Evolutionary conservation across 2,888 invertebrate genomes (phyloP).

Genomic region (Hoplodrina blanda): DNA sequence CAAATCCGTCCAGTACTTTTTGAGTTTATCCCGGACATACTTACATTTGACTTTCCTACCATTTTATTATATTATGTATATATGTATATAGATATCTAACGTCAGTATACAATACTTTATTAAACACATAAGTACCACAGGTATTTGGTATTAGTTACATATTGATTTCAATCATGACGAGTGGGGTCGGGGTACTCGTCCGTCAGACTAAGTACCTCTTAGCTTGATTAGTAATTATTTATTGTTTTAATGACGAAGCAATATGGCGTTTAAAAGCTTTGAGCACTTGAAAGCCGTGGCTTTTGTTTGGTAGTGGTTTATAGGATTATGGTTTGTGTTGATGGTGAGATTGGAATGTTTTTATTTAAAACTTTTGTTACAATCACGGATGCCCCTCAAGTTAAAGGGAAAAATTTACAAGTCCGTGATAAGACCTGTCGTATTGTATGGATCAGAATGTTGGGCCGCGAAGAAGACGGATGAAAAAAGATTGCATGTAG

Average conservation of each 20-base stretch:
- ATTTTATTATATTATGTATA: too few species aligned
- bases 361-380: too few species aligned
- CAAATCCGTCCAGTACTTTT: too few species aligned
- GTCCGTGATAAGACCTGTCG: too few species aligned
- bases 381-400: too few species aligned
- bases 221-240: slow-evolving; percentile 34
- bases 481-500: too few species aligned
- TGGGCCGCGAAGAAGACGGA: too few species aligned
- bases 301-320: background rate
- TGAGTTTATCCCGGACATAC: too few species aligned
- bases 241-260: slow-evolving; percentile 44
- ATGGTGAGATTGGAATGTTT: background rate
- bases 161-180: slow-evolving; percentile 38
- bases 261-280: slow-evolving; percentile 24
- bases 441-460: too few species aligned
- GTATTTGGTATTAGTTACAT: slow-evolving; percentile 3
- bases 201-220: slow-evolving; percentile 26
- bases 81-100: background rate
- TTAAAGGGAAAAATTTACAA: too few species aligned
- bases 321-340: background rate
- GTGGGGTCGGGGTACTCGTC: background rate
- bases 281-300: background rate
- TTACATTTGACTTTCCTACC: too few species aligned
- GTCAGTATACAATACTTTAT: slow-evolving; percentile 5
- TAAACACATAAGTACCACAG: slow-evolving; percentile 2